Evolutionary conservation across 2,888 invertebrate species (phyloP).

Genomic region (Ichneumon xanthorius): DNA sequence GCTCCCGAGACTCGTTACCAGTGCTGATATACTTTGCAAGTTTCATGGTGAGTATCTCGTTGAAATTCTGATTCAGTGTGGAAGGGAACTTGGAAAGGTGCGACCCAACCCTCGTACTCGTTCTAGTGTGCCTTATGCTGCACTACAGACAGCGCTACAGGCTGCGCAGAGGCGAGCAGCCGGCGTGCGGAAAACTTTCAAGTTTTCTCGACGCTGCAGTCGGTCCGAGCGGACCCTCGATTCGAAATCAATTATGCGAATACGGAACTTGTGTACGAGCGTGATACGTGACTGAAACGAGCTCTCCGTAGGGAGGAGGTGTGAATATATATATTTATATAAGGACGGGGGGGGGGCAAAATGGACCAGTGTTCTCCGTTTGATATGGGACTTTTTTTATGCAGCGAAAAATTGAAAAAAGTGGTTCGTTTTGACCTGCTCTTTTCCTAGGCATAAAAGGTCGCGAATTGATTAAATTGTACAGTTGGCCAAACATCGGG

Average conservation of each 20-base stretch:
- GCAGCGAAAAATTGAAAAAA: too few species aligned
- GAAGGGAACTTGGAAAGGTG: conserved; percentile 24
- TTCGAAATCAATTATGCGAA: conserved; percentile 61
- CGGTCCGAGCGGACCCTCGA: conserved; percentile 6
- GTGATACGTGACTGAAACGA: conserved; percentile 30
- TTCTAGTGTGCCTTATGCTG: not conserved
- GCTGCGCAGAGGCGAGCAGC: conserved; percentile 4
- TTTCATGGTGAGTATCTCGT: conserved; percentile 50
- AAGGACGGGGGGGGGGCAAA: too few species aligned
- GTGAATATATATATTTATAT: not conserved
- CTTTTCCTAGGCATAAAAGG: too few species aligned
- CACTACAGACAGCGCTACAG: not conserved
- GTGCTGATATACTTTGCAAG: conserved; percentile 42
- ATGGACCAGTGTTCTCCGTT: too few species aligned
- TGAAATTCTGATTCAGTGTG: conserved; percentile 57
- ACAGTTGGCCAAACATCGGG: not conserved
- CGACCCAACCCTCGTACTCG: conserved; percentile 3
- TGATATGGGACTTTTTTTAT: too few species aligned
- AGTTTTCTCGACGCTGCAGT: conserved; percentile 15
- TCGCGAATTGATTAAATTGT: not conserved
- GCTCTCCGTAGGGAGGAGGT: conserved; percentile 24
- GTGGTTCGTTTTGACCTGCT: too few species aligned
- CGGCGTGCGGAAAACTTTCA: conserved; percentile 43
- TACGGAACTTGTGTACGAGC: conserved; percentile 32
- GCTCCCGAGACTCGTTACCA: conserved; percentile 58